Percentiles rank a stretch among this genome's conserved stretches.
phyloP scores from a whole-genome alignment of 2,797 vertebrate genomes.

The Danio tinwini region DNA sequence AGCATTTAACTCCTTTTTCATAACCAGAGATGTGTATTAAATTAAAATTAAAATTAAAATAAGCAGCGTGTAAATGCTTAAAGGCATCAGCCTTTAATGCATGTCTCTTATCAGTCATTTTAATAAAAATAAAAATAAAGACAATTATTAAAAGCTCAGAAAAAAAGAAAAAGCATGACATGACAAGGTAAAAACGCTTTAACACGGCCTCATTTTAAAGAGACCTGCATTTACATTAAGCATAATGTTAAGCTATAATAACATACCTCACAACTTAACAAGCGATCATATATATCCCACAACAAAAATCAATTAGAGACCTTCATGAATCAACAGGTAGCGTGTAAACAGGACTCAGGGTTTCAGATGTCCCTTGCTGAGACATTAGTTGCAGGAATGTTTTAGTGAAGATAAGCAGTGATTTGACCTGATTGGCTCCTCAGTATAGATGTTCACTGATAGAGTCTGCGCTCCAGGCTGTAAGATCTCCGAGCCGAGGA shows the following conservation, averaged over 20 bases:
- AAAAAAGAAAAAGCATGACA: too few species aligned
- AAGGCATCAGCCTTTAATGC: background rate
- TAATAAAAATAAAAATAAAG: too few species aligned
- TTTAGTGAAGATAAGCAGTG: slow-evolving; percentile 59
- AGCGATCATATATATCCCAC: too few species aligned
- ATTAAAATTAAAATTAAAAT: background rate
- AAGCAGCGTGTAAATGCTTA: background rate
- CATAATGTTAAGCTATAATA: background rate
- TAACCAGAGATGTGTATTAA: background rate
- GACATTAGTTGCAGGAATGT: slow-evolving; percentile 37
- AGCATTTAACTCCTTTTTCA: background rate
- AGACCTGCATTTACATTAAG: background rate
- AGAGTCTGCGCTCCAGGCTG: slow-evolving; percentile 44
- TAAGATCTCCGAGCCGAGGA: slow-evolving; percentile 55
- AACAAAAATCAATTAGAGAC: background rate
- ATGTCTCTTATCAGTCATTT: too few species aligned
- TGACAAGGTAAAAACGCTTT: background rate
- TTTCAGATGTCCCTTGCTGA: slow-evolving; percentile 21
- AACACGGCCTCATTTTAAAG: background rate
- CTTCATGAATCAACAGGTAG: background rate
- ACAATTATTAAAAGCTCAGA: too few species aligned
- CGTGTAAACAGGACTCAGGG: background rate
- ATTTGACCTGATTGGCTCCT: slow-evolving; percentile 25
- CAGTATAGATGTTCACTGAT: slow-evolving; percentile 25
- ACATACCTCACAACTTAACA: background rate